Evolutionary conservation across 2,113 vertebrate species (phyloP), one percentile per base, ranked within the genome.

Genomic region (Patagioenas fasciata): DNA sequence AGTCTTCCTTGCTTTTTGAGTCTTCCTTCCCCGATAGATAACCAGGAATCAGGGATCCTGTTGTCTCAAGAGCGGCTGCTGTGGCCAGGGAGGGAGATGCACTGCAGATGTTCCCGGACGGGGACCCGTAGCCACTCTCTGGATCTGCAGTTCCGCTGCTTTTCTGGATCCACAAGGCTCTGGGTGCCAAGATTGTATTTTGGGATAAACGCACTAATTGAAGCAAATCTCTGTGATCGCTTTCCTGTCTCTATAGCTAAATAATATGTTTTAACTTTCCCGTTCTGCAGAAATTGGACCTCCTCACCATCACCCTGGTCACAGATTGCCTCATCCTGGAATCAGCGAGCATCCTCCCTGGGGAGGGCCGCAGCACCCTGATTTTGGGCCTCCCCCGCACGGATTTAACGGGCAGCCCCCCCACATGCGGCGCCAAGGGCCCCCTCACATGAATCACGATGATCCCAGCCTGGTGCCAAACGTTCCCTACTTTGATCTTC

Each of bases 381-480:
- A 99, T 20, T 99, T 99, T 5, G 99, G 98, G 31, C 99, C 99
- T 32, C 99, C 99, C 2, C 99, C 99, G 0, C 99, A 99, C 0
- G 99, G 99, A 13, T 99, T 99, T 96, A 99, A 99, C 0, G 99
- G 99, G 61, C 99, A 99, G 94, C 99, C 99, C 2, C 99, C 99
- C 15, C 99, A 99, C 86, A 97, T 99, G 96, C 97, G 99, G 54
- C 98, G 99, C 20, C 99, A 99, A 13, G 99, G 98, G 25, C 99
- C 98, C 5, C 98, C 99, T 5, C 99, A 99, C 67, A 97, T 99
- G 96, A 99, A 97, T 97, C 99, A 99, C 0, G 99, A 99, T 0
- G 99, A 99, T 88, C 99, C 99, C 24, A 99, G 99, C 29, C 98
- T 99, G 95, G 99, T 99, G 65, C 99, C 99, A 48, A 99, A 99